phyloP scores from a whole-genome alignment of 2,797 vertebrate genomes.

The Ceryle rudis region DNA sequence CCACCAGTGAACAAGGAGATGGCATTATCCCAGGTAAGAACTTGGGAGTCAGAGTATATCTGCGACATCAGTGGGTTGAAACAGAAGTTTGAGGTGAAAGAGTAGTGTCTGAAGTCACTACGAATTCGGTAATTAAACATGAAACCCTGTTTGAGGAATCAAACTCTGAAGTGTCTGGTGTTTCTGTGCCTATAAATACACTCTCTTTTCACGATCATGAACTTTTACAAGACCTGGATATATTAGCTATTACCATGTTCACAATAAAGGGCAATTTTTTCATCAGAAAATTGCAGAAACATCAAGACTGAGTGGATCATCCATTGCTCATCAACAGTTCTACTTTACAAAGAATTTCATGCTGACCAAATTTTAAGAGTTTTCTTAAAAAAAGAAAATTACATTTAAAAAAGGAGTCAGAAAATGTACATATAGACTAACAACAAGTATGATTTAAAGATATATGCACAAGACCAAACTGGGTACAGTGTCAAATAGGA shows the following conservation, averaged over 20 bases:
- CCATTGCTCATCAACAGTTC: not conserved
- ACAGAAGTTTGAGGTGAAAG: not conserved
- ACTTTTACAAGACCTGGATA: not conserved
- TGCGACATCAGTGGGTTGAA: not conserved
- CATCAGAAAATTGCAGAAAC: not conserved
- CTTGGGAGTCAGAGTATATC: not conserved
- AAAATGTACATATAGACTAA: not conserved
- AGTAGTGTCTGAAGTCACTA: not conserved
- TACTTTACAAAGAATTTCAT: not conserved
- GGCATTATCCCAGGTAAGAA: not conserved
- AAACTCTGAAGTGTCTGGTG: not conserved
- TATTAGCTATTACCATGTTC: not conserved
- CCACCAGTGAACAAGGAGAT: not conserved
- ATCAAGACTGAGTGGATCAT: not conserved
- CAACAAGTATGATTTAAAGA: not conserved
- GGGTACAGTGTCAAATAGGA: not conserved
- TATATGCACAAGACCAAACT: not conserved
- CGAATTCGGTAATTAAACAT: not conserved
- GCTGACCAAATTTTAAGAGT: not conserved
- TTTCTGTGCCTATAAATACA: not conserved
- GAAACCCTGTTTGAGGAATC: not conserved
- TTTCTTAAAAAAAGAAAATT: not conserved
- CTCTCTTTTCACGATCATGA: not conserved
- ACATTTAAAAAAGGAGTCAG: not conserved
- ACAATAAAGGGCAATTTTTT: not conserved